phyloP scores from a whole-genome alignment of 2,113 vertebrate species.

The Chauna torquata region DNA sequence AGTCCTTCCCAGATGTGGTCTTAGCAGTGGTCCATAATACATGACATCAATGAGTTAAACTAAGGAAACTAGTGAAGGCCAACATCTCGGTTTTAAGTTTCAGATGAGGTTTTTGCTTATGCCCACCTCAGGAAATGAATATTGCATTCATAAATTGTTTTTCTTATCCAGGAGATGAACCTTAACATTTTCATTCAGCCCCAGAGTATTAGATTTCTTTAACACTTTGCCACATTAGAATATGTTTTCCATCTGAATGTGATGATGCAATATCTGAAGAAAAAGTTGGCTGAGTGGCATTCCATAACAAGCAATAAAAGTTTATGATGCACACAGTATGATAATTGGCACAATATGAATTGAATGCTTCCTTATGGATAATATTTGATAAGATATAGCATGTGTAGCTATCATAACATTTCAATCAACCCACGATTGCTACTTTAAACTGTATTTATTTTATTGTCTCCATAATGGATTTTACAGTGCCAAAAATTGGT shows the following conservation, averaged over 20 bases:
- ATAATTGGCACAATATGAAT: slow-evolving; percentile 79
- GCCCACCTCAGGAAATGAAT: slow-evolving; percentile 84
- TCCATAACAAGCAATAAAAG: slow-evolving; percentile 81
- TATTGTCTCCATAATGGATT: slow-evolving; percentile 74
- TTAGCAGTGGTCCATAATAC: slow-evolving; percentile 64
- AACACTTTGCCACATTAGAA: slow-evolving; percentile 82
- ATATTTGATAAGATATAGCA: slow-evolving; percentile 78
- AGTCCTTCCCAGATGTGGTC: slow-evolving; percentile 70
- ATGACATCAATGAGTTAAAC: slow-evolving; percentile 82
- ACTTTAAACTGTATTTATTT: slow-evolving; percentile 77
- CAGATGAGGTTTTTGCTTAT: slow-evolving; percentile 76
- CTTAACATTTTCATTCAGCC: slow-evolving; percentile 81
- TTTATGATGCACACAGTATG: slow-evolving; percentile 80
- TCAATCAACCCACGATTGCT: slow-evolving; percentile 67
- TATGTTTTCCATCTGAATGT: slow-evolving; percentile 82
- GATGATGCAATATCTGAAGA: slow-evolving; percentile 79
- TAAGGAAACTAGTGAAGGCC: slow-evolving; percentile 79
- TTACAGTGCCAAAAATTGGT: slow-evolving; percentile 72
- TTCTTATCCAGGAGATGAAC: slow-evolving; percentile 81
- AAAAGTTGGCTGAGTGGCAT: slow-evolving; percentile 76
- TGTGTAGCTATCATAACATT: slow-evolving; percentile 72
- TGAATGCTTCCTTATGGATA: slow-evolving; percentile 79
- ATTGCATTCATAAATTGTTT: slow-evolving; percentile 82
- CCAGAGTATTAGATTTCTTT: slow-evolving; percentile 81
- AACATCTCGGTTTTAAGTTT: slow-evolving; percentile 74